Evolutionary conservation across 2,113 vertebrate genomes (phyloP), one percentile per base, ranked within the genome.

Genomic region (Neolamprologus sp.): DNA sequence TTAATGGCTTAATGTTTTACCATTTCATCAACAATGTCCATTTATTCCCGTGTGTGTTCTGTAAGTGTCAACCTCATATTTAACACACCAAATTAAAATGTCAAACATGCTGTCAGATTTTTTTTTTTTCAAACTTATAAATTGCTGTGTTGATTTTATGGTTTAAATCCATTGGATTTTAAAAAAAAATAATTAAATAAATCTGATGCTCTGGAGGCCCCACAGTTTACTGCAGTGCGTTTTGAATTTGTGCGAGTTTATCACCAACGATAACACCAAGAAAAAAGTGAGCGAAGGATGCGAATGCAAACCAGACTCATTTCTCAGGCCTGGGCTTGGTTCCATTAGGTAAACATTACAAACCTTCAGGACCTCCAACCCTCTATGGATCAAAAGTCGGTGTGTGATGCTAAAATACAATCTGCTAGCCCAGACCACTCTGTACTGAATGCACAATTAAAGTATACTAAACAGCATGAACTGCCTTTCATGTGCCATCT

Each of bases 401-500:
- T 28, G 47, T 88, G 81, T 88, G 82, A 90, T 88, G 88, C 79
- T 87, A 83, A 91, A 95, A 90, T 90, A 93, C 95, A 95, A 95
- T 95, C 94, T 94, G 88, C 91, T 86, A 81, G 42, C 75, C 83
- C 93, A 95, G 94, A 94, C 92, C 85, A 93, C 94, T 91, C 68
- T 42, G 86, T 90, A 87, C 80, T 81, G 65, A 93, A 95, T 92
- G 91, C 91, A 93, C 95, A 95, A 96, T 96, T 95, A 95, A 92
- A 80, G 87, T 90, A 91, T 83, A 91, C 92, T 92, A 92, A 96
- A 95, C 92, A 92, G 94, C 93, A 85, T 92, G 93, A 91, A 93
- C 93, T 89, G 89, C 91, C 92, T 96, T 95, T 96, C 94, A 96
- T 95, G 92, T 94, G 93, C 89, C 91, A 94, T 96, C 95, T 94